Conservation (phyloP, 2,888 invertebrate genomes). For the Andrena trimmerana region DNA sequence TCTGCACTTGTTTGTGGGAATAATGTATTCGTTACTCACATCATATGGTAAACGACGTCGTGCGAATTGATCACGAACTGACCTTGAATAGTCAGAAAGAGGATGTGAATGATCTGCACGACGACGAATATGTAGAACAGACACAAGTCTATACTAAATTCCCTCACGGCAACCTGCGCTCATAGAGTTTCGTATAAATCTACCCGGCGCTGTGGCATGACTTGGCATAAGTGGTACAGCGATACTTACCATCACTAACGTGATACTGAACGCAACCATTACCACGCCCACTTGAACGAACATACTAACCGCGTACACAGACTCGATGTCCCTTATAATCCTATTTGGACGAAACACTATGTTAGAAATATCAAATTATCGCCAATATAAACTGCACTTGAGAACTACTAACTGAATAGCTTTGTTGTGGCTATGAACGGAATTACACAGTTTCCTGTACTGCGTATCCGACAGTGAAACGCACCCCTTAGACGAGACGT, state of each 20-base stretch:
- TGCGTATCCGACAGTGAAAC: background rate
- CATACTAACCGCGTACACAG: background rate
- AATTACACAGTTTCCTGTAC: background rate
- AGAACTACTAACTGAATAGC: background rate
- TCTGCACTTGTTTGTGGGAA: too few relatives aligned
- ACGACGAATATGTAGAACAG: background rate
- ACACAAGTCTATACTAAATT: background rate
- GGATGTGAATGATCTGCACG: conserved; percentile 13
- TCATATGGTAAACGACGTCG: background rate
- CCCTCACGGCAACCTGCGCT: conserved; percentile 1
- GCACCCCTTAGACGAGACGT: too few relatives aligned
- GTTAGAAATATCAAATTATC: too few relatives aligned
- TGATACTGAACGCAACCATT: conserved; percentile 8
- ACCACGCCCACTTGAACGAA: conserved; percentile 2
- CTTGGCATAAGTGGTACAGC: too few relatives aligned
- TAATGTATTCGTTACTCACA: conserved; percentile 1
- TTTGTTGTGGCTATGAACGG: background rate
- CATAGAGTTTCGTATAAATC: background rate
- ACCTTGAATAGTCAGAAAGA: conserved; percentile 21
- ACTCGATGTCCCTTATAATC: background rate
- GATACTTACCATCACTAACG: conserved; percentile 14
- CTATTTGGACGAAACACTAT: background rate
- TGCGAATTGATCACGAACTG: conserved; percentile 14
- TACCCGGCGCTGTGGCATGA: too few relatives aligned
- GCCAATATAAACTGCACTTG: background rate